Conservation (phyloP, 37 sponge, comb jelly and placozoan species). For the Beroe ovata region DNA sequence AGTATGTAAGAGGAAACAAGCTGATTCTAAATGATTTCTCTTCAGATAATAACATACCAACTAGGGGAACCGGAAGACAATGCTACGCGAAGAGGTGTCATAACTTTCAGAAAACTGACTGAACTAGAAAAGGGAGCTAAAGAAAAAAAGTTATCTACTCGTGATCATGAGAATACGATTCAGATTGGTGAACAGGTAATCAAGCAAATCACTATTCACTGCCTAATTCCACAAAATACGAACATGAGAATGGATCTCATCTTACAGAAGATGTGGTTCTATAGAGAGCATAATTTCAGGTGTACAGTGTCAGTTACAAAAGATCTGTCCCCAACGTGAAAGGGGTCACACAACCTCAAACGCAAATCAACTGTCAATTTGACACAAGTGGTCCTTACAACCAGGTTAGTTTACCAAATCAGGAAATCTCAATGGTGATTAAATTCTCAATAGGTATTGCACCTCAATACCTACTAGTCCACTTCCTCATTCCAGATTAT, state of each 20-base stretch:
- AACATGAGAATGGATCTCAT: no score
- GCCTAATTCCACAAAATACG: no score
- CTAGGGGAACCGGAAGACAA: neutral
- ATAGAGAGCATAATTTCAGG: no score
- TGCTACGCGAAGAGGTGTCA: neutral
- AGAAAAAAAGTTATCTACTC: neutral
- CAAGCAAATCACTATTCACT: no score
- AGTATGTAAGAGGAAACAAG: no score
- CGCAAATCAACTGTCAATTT: conserved; percentile 16
- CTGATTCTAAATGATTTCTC: no score
- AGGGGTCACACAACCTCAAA: neutral
- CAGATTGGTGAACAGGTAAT: conserved; percentile 32
- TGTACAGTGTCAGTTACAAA: neutral
- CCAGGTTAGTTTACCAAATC: no score
- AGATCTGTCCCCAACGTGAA: neutral
- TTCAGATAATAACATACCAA: neutral
- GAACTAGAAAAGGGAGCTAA: neutral
- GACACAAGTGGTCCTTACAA: conserved; percentile 20
- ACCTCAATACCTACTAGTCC: no score
- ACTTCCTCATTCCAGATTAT: conserved; percentile 13
- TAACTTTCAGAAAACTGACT: neutral
- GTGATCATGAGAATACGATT: neutral
- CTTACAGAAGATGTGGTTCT: no score
- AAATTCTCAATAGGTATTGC: no score
- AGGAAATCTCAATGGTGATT: no score